A percentile compares a stretch with the other conserved stretches of the same genome.
Evolutionary conservation across 2,797 vertebrate genomes (phyloP).

Genomic region (Discoglossus pictus): DNA sequence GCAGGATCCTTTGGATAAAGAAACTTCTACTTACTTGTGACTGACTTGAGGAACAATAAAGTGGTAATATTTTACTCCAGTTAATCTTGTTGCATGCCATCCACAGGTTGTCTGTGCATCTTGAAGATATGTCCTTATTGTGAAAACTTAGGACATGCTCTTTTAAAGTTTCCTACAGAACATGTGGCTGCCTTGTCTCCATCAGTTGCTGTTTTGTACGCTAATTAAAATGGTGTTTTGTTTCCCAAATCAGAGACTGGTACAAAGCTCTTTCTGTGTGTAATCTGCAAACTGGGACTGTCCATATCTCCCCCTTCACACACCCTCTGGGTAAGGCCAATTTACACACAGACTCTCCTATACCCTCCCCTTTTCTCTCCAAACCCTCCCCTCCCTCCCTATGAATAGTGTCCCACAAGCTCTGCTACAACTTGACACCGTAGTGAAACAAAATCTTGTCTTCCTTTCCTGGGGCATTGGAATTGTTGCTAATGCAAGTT

Average conservation of each 20-base stretch:
- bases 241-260: constrained; percentile 15
- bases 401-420: constrained; percentile 1
- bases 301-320: constrained; percentile 27
- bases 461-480: constrained; percentile 7
- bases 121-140: not conserved
- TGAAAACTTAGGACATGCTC: not conserved
- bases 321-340: constrained; percentile 34
- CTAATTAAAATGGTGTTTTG: constrained; percentile 22
- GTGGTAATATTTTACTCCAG: too few species aligned
- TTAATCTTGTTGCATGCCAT: not conserved
- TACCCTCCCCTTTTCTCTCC: constrained; percentile 2
- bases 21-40: too few species aligned
- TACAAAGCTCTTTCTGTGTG: constrained; percentile 42
- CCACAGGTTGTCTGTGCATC: not conserved
- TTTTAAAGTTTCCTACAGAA: not conserved
- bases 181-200: constrained; percentile 9
- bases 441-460: not conserved
- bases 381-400: not conserved
- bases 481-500: constrained; percentile 11
- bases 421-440: constrained; percentile 29
- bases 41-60: too few species aligned
- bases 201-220: constrained; percentile 15
- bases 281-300: constrained; percentile 15
- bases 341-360: constrained; percentile 23
- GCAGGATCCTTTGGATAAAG: too few species aligned